Evolutionary conservation across 2,888 invertebrate species (phyloP).

Genomic region (Ichneumoninae sp.): DNA sequence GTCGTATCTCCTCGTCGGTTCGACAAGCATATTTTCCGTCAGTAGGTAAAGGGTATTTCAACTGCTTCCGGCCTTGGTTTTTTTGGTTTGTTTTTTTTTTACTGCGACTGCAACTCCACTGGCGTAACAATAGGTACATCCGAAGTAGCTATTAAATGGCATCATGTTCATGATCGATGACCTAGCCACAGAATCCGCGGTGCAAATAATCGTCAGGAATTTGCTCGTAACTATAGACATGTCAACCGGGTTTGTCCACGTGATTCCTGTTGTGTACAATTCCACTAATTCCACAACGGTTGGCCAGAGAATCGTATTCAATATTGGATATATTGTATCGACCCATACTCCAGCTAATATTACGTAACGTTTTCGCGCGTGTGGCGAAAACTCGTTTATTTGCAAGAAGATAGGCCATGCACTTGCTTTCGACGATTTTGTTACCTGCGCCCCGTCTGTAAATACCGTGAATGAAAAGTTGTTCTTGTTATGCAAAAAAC

Average conservation of each 20-base stretch:
- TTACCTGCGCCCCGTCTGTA: background rate
- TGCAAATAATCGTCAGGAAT: constrained; percentile 16
- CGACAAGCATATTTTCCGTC: background rate
- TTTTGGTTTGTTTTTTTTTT: background rate
- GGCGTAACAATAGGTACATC: constrained; percentile 25
- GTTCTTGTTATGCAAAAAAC: constrained; percentile 28
- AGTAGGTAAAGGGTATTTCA: constrained; percentile 2
- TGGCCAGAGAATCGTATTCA: constrained; percentile 31
- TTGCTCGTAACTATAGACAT: constrained; percentile 17
- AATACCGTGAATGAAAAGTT: constrained; percentile 39
- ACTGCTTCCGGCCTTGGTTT: too few relatives aligned
- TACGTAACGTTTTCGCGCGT: constrained; percentile 49
- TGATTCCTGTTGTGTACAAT: constrained; percentile 38
- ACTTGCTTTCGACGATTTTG: constrained; percentile 45
- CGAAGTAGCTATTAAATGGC: constrained; percentile 12
- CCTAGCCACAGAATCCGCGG: background rate
- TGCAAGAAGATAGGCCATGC: constrained; percentile 48
- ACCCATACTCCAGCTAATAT: constrained; percentile 57
- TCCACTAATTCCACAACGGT: background rate
- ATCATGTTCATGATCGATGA: constrained; percentile 46
- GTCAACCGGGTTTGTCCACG: constrained; percentile 20
- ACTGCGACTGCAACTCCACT: background rate
- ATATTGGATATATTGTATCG: constrained; percentile 17
- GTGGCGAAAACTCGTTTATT: constrained; percentile 56
- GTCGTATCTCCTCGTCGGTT: background rate